phyloP scores from a whole-genome alignment of 2,797 vertebrate species.

The Coilia nasus region DNA sequence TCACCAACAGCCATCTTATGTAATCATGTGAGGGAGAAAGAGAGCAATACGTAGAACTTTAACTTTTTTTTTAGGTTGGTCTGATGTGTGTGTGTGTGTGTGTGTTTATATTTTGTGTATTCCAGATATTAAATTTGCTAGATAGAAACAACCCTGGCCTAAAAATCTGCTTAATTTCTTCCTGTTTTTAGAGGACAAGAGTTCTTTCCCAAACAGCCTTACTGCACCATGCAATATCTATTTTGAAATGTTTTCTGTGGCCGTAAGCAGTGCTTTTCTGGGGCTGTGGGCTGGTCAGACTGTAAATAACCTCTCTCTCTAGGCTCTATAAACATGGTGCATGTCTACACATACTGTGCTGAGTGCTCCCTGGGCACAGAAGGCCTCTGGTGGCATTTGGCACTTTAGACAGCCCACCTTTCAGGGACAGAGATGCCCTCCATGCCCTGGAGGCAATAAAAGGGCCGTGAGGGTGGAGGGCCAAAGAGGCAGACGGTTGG shows the following conservation, averaged over 20 bases:
- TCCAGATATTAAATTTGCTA: not conserved
- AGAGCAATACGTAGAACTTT: not conserved
- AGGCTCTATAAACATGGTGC: not conserved
- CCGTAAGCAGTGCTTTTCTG: not conserved
- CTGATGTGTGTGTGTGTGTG: too few relatives aligned
- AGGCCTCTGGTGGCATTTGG: not conserved
- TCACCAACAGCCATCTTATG: not conserved
- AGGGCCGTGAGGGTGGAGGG: not conserved
- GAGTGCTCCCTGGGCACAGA: not conserved
- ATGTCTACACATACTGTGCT: not conserved
- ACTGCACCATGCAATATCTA: not conserved
- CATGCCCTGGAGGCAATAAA: not conserved
- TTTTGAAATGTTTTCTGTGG: not conserved
- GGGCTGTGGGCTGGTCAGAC: not conserved
- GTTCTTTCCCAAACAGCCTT: not conserved
- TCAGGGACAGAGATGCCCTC: not conserved
- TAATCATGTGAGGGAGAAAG: not conserved
- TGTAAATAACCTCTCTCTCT: not conserved
- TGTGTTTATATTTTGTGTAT: not conserved
- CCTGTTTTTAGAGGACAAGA: not conserved
- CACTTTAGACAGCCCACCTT: constrained; percentile 1
- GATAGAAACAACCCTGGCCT: not conserved
- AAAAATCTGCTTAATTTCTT: not conserved
- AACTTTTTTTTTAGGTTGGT: not conserved
- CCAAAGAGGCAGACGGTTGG: not conserved